A percentile compares a stretch with the other conserved stretches of the same genome.
Evolutionary conservation across 2,888 invertebrate genomes (phyloP).

Genomic region (Thumatha senex): DNA sequence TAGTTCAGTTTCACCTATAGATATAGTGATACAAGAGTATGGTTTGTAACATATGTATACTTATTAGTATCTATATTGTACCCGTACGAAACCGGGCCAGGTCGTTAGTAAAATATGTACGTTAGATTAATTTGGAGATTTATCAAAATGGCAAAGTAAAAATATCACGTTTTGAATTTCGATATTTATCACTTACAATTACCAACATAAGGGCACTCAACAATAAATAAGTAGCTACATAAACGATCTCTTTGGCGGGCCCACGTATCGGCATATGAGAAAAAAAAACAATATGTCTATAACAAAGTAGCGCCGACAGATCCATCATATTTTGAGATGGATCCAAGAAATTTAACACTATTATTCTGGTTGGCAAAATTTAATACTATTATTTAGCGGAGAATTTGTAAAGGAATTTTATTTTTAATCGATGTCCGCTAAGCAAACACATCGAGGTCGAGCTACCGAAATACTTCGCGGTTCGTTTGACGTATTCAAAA

Average conservation of each 20-base stretch:
- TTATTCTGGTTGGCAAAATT: constrained; percentile 65
- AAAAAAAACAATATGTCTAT: constrained; percentile 28
- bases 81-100: too few species aligned
- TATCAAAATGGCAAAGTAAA: constrained; percentile 4
- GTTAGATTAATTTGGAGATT: neutral
- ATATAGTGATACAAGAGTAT: too few species aligned
- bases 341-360: constrained; percentile 79
- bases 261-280: constrained; percentile 40
- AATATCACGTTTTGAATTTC: constrained; percentile 20
- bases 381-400: constrained; percentile 69
- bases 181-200: constrained; percentile 24
- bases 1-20: too few species aligned
- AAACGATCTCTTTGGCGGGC: constrained; percentile 33
- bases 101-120: too few species aligned
- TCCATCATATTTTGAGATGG: constrained; percentile 70
- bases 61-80: too few species aligned
- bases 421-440: constrained; percentile 68
- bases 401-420: constrained; percentile 52
- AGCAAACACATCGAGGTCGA: constrained; percentile 68
- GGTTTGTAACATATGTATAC: too few species aligned
- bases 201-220: constrained; percentile 22
- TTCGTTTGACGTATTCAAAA: constrained; percentile 69
- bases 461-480: constrained; percentile 72
- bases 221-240: constrained; percentile 19
- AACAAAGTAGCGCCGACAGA: constrained; percentile 63